Percentiles rank a stretch among this genome's conserved stretches.
These are phyloP conservation scores for Haliclona indistincta DNA, from an alignment of 37 sponge, comb jelly and placozoan genomes.

Conservation along the genomic window DNA sequence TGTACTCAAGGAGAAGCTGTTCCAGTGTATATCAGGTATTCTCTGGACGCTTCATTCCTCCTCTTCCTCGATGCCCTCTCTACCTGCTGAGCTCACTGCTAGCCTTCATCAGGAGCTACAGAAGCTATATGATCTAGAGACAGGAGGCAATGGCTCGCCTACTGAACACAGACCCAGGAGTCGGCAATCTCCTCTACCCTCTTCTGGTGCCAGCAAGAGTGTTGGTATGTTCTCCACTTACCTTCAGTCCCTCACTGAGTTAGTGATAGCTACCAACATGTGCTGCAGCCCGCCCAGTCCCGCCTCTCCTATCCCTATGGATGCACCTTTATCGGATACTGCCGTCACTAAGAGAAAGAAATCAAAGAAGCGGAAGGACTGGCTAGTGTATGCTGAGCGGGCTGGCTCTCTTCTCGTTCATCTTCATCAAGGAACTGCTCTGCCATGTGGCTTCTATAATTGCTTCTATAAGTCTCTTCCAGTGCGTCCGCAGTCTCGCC, in stretches of 20 bases:
- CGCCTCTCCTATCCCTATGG: not conserved
- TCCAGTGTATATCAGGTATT: conserved; percentile 58
- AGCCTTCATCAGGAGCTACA: conserved; percentile 54
- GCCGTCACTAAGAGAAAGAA: not conserved
- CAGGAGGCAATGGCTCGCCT: conserved; percentile 9
- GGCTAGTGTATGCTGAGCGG: conserved; percentile 20
- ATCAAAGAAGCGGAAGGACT: conserved; percentile 22
- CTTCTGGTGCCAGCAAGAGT: conserved; percentile 45
- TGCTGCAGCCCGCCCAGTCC: not conserved
- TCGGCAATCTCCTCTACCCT: conserved; percentile 43
- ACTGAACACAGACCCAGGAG: not conserved
- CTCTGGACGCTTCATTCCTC: conserved; percentile 44
- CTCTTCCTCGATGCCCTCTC: not conserved
- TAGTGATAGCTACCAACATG: conserved; percentile 32
- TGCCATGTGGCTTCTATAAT: not conserved
- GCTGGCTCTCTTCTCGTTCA: conserved; percentile 12
- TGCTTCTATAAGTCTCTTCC: conserved; percentile 14
- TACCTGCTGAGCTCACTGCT: conserved; percentile 38
- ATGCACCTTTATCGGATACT: no score
- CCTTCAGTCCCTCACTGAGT: conserved; percentile 73
- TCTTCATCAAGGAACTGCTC: not conserved
- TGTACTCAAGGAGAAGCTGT: conserved; percentile 54
- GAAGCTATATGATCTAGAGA: conserved; percentile 58
- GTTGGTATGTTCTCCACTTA: conserved; percentile 81
- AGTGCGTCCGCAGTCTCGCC: conserved; percentile 25